Base-by-base conservation (phyloP, 2,113 vertebrate species). In the Tragelaphus imberbis region DNA sequence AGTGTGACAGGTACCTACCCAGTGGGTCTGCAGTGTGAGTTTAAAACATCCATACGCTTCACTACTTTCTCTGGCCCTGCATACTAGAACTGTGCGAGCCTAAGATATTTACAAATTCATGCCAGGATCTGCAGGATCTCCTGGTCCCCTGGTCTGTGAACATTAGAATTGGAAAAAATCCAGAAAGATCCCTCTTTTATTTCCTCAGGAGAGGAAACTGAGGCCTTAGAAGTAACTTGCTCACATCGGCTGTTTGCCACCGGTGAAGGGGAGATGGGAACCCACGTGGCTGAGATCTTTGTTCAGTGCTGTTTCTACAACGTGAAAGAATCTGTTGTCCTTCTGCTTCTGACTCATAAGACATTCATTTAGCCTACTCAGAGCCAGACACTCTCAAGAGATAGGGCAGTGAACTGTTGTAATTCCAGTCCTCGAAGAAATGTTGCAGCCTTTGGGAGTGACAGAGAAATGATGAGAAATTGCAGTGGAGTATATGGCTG, bases 401-500 rank as follows among this genome's bases (percentile, higher is more conserved):
- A 55, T 21, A 16, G 5, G 12, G 23, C 7, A n/a, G 36, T 30
- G 13, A 94, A 12, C 25, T 89, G 44, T 5, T 40, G 12, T 58
- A 15, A 33, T 30, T 55, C 90, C 15, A 95, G n/a, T 6, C 61
- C 27, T 56, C 65, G 4, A 51, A 89, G 27, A 79, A 55, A 7
- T 40, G 10, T 0, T 25, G 2, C 5, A 87, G 6, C 30, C 75
- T 47, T 11, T 27, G 53, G 23, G 30, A 28, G 10, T 23, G 59
- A 16, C 81, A 91, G 63, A 88, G 63, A 44, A 51, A 27, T 4
- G 5, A n/a, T 40, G 17, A 40, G 30, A 65, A 59, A 36, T 44
- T 3, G 1, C 28, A 28, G 16, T 19, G 30, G 17, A 12, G 5
- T 5, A 0, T 49, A 1, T 53, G 55, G 44, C 68, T 19, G 25